Conservation (phyloP, 2,888 invertebrate species). For the Diaperis boleti region DNA sequence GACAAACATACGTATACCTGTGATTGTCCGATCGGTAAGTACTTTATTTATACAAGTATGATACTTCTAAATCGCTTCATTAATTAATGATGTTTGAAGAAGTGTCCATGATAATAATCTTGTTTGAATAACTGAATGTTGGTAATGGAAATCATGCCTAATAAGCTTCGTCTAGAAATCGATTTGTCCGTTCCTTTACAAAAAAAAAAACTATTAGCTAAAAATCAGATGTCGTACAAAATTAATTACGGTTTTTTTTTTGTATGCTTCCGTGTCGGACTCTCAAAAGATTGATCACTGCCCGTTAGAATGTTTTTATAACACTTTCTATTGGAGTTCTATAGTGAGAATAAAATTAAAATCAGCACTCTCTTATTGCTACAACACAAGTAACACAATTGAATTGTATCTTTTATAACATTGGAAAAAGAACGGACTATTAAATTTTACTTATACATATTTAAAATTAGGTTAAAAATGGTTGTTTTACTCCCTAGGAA, state of each 20-base stretch:
- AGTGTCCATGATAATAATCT: constrained; percentile 5
- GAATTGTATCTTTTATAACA: too few relatives aligned
- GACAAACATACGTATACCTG: constrained; percentile 87
- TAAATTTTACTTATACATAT: too few relatives aligned
- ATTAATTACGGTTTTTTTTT: background rate
- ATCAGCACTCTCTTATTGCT: too few relatives aligned
- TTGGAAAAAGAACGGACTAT: too few relatives aligned
- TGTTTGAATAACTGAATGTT: too few relatives aligned
- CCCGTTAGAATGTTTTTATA: constrained; percentile 3
- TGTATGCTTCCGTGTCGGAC: background rate
- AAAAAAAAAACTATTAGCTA: background rate
- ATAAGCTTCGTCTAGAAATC: too few relatives aligned
- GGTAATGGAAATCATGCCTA: too few relatives aligned
- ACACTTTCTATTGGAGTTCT: constrained; percentile 3
- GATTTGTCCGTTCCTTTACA: too few relatives aligned
- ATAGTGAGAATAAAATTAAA: constrained; percentile 1
- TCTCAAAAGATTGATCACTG: background rate
- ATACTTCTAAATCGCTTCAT: constrained; percentile 1
- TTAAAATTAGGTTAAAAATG: too few relatives aligned
- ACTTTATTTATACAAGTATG: background rate
- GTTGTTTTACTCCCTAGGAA: too few relatives aligned
- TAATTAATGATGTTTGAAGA: background rate
- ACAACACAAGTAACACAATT: too few relatives aligned
- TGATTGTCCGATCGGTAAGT: constrained; percentile 89
- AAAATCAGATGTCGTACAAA: background rate